Conservation (phyloP, 1,140 invertebrate genomes). For the Drosophila willistoni region DNA sequence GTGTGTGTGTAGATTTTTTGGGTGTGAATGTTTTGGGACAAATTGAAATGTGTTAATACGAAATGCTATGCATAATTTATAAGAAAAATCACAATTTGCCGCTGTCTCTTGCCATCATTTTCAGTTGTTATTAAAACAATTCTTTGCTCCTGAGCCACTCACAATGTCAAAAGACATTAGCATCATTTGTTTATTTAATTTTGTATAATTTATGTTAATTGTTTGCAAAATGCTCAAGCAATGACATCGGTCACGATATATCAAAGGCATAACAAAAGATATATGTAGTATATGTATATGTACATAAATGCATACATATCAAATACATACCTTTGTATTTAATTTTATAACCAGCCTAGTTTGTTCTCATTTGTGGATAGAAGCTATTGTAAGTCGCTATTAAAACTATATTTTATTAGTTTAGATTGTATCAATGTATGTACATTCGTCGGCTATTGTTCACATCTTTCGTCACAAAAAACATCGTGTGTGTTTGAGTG, state of each 20-base stretch:
- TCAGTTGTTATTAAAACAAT: slow-evolving; percentile 26
- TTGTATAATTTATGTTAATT: slow-evolving; percentile 64
- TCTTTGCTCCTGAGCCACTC: slow-evolving; percentile 16
- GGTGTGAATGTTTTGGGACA: slow-evolving; percentile 58
- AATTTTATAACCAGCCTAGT: background rate
- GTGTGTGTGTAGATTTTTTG: background rate
- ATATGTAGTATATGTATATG: slow-evolving; percentile 33
- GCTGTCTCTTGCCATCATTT: slow-evolving; percentile 20
- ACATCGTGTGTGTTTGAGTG: background rate
- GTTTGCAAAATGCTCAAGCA: slow-evolving; percentile 54
- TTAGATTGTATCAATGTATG: slow-evolving; percentile 51
- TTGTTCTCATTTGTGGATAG: slow-evolving; percentile 13
- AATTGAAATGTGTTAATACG: slow-evolving; percentile 78
- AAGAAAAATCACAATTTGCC: slow-evolving; percentile 14
- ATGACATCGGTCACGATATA: slow-evolving; percentile 45
- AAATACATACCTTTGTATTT: background rate
- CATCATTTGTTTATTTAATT: slow-evolving; percentile 30
- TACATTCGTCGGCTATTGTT: slow-evolving; percentile 28
- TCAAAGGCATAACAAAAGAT: slow-evolving; percentile 31
- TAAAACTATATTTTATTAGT: slow-evolving; percentile 46
- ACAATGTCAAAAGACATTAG: slow-evolving; percentile 65
- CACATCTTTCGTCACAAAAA: slow-evolving; percentile 23
- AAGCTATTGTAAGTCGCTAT: slow-evolving; percentile 35
- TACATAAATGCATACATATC: slow-evolving; percentile 28
- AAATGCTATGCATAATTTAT: slow-evolving; percentile 66